A percentile compares a stretch with the other conserved stretches of the same genome.
Conservation (phyloP, 2,797 vertebrate species). For the Loris lydekkerianus region DNA sequence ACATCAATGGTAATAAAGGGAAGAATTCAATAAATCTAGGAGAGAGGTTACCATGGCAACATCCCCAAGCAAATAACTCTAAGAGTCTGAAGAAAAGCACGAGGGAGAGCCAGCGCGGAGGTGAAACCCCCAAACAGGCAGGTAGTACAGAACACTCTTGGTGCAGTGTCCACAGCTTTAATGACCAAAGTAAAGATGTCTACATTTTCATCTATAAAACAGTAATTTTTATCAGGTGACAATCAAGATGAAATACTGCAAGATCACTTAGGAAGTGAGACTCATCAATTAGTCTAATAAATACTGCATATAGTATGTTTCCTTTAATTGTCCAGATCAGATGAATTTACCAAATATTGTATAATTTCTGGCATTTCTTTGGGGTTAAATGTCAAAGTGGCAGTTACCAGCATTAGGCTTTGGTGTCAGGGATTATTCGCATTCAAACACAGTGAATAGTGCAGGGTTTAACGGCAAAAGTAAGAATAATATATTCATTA, state of each 20-base stretch:
- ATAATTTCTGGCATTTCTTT: not conserved
- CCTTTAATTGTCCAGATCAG: not conserved
- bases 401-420: not conserved
- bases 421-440: not conserved
- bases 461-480: constrained; percentile 24
- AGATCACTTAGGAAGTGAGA: not conserved
- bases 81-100: constrained; percentile 8
- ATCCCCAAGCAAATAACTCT: not conserved
- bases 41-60: not conserved
- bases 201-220: constrained; percentile 20
- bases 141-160: not conserved
- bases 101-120: not conserved
- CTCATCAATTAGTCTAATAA: not conserved
- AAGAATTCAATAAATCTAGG: not conserved
- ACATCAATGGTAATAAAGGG: not conserved
- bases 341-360: not conserved
- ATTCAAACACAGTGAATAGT: not conserved
- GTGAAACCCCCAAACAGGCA: not conserved
- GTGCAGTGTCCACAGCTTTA: not conserved
- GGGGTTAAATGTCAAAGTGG: not conserved
- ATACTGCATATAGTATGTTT: not conserved
- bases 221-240: not conserved
- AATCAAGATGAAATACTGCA: not conserved
- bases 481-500: constrained; percentile 16
- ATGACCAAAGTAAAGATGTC: not conserved